Evolutionary conservation across 2,888 invertebrate species (phyloP).

Genomic region (Scaptomyza tumidula): DNA sequence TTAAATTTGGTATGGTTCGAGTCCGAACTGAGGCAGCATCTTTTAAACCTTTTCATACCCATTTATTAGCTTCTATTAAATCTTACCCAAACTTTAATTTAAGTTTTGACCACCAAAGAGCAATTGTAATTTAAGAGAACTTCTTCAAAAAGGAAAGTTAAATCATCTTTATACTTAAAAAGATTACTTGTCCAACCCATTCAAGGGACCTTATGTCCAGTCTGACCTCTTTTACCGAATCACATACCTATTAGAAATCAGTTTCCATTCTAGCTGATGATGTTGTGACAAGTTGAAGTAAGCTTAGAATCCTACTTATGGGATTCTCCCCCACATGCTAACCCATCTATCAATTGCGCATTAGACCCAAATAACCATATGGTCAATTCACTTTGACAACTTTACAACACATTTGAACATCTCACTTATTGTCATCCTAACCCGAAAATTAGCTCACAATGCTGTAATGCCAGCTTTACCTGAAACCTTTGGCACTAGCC

Average conservation of each 20-base stretch:
- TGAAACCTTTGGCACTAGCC: conserved; percentile 32
- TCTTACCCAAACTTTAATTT: neutral
- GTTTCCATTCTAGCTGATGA: neutral
- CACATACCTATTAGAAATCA: neutral
- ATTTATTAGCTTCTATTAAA: neutral
- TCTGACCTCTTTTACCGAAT: neutral
- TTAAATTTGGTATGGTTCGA: conserved; percentile 2
- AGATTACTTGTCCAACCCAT: too few relatives aligned
- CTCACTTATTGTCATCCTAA: conserved; percentile 35
- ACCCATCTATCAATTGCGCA: conserved; percentile 23
- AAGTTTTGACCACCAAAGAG: neutral
- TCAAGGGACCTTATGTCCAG: neutral
- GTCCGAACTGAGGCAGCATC: too few relatives aligned
- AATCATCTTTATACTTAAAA: too few relatives aligned
- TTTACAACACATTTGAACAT: conserved; percentile 30
- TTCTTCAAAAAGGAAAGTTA: too few relatives aligned
- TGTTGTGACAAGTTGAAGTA: conserved; percentile 4
- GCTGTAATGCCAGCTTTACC: conserved; percentile 27
- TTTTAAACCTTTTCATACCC: neutral
- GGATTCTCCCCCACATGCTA: neutral
- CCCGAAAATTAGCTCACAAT: conserved; percentile 56
- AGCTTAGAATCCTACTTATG: neutral
- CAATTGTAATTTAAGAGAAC: too few relatives aligned
- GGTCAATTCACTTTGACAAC: conserved; percentile 49
- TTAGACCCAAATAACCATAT: conserved; percentile 26